Percentiles rank a stretch among this genome's conserved stretches.
Conservation (phyloP, 1,140 invertebrate genomes). For the Atta colombica region DNA sequence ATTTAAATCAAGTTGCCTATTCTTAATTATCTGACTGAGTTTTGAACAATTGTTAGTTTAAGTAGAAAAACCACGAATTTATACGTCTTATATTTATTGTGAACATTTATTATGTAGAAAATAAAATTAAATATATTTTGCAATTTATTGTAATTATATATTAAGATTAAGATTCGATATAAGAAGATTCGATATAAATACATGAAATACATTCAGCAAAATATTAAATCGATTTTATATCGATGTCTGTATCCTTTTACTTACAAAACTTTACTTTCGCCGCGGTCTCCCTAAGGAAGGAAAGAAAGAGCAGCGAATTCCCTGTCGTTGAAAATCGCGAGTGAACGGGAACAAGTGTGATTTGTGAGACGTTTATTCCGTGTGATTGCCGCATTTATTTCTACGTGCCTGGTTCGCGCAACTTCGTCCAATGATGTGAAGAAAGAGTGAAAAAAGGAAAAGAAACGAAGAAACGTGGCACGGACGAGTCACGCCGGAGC, state of each 20-base stretch:
- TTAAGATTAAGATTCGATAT: background rate
- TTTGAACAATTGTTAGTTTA: background rate
- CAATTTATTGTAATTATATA: constrained; percentile 2
- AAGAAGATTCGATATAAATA: background rate
- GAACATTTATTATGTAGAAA: background rate
- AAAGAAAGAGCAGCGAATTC: constrained; percentile 44
- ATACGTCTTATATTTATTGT: background rate
- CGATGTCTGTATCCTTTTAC: background rate
- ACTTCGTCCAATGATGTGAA: constrained; percentile 11
- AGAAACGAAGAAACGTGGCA: constrained; percentile 31
- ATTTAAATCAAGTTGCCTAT: too few species aligned
- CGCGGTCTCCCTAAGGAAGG: background rate
- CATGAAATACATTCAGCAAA: background rate
- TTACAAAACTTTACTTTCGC: background rate
- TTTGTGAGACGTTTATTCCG: constrained; percentile 68
- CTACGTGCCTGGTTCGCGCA: constrained; percentile 27
- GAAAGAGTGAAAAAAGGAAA: constrained; percentile 32
- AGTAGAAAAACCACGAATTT: background rate
- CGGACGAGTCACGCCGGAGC: constrained; percentile 5
- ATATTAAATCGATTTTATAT: background rate
- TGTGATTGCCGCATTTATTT: constrained; percentile 67
- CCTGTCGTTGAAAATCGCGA: constrained; percentile 60
- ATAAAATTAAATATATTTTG: constrained; percentile 12
- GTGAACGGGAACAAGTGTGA: constrained; percentile 57
- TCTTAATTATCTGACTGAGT: too few species aligned